Percentiles rank a stretch among this genome's conserved stretches.
Conservation (phyloP, 2,113 vertebrate genomes). For the Smithornis capensis region DNA sequence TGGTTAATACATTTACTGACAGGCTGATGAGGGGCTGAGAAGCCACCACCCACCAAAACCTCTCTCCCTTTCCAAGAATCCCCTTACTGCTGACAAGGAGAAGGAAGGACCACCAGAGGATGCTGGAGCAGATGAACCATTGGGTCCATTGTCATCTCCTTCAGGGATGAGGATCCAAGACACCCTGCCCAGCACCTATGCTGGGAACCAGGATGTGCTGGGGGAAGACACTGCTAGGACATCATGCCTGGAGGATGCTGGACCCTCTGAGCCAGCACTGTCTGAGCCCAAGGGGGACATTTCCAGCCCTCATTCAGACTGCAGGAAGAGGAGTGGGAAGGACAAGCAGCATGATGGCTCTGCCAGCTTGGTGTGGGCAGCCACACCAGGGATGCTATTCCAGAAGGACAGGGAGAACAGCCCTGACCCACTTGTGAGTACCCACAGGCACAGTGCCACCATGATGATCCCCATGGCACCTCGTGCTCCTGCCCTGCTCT, state of each 20-base stretch:
- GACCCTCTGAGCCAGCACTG: background rate
- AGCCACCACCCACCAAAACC: background rate
- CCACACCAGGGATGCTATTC: constrained; percentile 70
- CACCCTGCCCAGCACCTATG: background rate
- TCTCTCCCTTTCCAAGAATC: background rate
- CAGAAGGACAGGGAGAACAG: background rate
- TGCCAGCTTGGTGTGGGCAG: constrained; percentile 73
- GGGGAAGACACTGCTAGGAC: background rate
- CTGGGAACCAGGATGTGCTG: background rate
- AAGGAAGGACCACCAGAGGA: background rate
- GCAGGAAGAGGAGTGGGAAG: background rate
- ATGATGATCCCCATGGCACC: rapidly evolving
- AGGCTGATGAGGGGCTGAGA: background rate
- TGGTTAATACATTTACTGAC: background rate
- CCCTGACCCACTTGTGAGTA: constrained; percentile 80
- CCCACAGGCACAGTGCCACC: rapidly evolving
- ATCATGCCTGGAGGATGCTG: background rate
- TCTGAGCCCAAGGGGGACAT: too few relatives aligned
- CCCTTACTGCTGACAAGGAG: background rate
- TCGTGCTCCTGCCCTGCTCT: rapidly evolving
- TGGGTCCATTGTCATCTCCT: background rate
- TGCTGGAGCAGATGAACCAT: background rate
- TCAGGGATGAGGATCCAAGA: background rate
- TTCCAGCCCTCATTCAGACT: background rate
- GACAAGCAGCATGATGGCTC: rapidly evolving